Evolutionary conservation across 2,113 vertebrate species (phyloP), one percentile per base, ranked within the genome.

Genomic region (Cyphomyrus plagiostoma): DNA sequence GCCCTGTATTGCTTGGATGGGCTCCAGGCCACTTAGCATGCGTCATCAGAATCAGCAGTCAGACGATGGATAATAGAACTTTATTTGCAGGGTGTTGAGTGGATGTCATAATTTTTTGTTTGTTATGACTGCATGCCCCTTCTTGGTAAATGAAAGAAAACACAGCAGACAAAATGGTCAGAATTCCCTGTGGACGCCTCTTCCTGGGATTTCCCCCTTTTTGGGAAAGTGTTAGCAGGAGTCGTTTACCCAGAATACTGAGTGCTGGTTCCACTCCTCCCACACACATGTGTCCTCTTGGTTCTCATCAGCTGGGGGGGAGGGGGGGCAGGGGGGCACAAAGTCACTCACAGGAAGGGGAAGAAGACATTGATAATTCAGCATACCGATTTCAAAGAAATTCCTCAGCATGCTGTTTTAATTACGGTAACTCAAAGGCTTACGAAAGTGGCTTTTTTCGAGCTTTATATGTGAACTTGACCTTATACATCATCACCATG

Each of bases 281-380:
- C 15, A 19, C 39, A 0, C 11, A 21, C 17, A 26, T 15, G 35
- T 49, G 70, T 70, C 53, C 21, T 88, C 49, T 58, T 58, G 35
- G 77, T 42, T 85, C 89, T 85, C 53, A 39, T 83, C 74, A 53
- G 77, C 35, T 30, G 49, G 26, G 5, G 19, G 52, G 13, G 49
- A 2, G 49, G 49, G 42, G 42, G 42, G 42, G 42, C 3, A 45
- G 0, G 45, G 45, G 53, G 30, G 48, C 45, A 66, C 42, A 30
- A 21, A 11, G 90, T 46, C 35, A 46, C 11, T 85, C 21, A n/a
- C 46, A 49, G 46, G 83, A 39, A 17, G 23, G 35, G 30, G 48
- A 90, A 77, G 85, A 90, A 89, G 88, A 90, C 84, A 91, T 82
- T 89, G 90, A 90, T 92, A 91, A 92, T 42, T 19, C 49, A 30